Conservation (phyloP, 2,797 vertebrate genomes). For the Cyprinella venusta region DNA sequence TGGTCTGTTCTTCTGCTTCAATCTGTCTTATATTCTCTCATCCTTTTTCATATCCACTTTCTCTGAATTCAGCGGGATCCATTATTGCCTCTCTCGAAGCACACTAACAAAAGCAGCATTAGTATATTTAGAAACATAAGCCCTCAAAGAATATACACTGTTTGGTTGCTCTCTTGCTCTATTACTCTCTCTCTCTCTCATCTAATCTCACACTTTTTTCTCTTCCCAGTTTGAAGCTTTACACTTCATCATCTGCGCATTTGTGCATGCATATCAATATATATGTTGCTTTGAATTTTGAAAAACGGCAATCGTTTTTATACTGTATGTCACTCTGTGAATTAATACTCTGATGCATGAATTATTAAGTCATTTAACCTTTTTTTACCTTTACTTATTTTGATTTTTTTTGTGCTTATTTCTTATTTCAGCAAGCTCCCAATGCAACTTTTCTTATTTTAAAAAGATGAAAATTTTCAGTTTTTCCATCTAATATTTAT, state of each 20-base stretch:
- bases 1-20: conserved; percentile 32
- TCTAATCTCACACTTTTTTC: conserved; percentile 36
- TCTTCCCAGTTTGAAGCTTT: conserved; percentile 30
- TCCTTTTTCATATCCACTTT: conserved; percentile 33
- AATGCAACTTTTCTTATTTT: too few relatives aligned
- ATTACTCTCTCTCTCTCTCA: not conserved
- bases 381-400: not conserved
- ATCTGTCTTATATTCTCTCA: conserved; percentile 45
- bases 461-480: too few relatives aligned
- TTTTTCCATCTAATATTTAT: too few relatives aligned
- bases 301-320: not conserved
- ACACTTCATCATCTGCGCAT: conserved; percentile 30
- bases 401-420: not conserved
- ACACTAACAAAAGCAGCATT: conserved; percentile 53
- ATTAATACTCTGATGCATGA: not conserved
- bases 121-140: conserved; percentile 57
- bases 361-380: not conserved
- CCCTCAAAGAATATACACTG: conserved; percentile 48
- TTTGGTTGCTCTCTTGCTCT: conserved; percentile 3
- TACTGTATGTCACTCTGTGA: not conserved
- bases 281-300: conserved; percentile 28
- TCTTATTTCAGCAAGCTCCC: too few relatives aligned
- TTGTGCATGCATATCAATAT: conserved; percentile 16
- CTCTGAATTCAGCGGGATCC: conserved; percentile 43
- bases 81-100: conserved; percentile 47